These are phyloP conservation scores for Macropus fuliginosus DNA, from an alignment of 2,797 vertebrate species.

Conservation along the genomic window DNA sequence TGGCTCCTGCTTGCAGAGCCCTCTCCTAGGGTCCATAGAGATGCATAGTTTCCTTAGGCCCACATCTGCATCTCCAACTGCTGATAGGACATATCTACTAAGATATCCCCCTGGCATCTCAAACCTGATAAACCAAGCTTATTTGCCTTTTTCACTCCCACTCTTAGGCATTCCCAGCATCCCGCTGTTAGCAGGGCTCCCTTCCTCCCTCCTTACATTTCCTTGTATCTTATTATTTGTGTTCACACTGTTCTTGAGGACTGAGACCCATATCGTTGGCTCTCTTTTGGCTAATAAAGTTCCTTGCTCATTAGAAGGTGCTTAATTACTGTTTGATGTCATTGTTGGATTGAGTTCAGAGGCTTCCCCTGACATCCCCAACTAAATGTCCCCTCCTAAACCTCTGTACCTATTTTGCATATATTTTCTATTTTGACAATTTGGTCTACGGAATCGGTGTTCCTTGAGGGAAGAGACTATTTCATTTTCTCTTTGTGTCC, in stretches of 20 bases:
- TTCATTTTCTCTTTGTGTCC: not conserved
- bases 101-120: not conserved
- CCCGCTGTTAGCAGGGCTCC: not conserved
- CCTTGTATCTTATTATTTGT: not conserved
- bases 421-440: not conserved
- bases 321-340: not conserved
- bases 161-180: not conserved
- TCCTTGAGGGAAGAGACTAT: not conserved
- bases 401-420: not conserved
- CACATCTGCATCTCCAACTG: not conserved
- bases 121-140: not conserved
- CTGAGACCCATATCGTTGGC: not conserved
- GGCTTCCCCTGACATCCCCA: not conserved
- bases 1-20: not conserved
- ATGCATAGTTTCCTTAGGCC: not conserved
- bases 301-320: not conserved
- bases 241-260: not conserved
- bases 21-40: not conserved
- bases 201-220: not conserved
- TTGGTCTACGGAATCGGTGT: not conserved
- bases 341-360: not conserved
- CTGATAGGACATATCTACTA: not conserved
- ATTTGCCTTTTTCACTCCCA: not conserved
- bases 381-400: not conserved
- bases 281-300: not conserved